Conservation (phyloP, 1,140 invertebrate species). For the Tenebrio molitor region DNA sequence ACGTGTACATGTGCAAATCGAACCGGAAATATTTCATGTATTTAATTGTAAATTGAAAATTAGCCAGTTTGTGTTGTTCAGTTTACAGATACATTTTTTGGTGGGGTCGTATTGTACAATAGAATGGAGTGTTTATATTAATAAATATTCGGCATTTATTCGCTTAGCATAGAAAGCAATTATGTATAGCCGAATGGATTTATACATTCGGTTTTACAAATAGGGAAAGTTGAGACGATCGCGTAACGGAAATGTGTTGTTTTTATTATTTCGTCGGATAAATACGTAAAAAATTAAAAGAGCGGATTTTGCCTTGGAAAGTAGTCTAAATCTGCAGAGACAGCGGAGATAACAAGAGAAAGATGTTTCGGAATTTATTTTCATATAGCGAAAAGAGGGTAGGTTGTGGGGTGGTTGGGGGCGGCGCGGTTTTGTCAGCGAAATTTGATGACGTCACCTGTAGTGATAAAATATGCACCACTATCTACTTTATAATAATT, state of each 20-base stretch:
- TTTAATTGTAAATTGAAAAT: too few relatives aligned
- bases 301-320: conserved; percentile 23
- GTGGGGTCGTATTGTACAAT: too few relatives aligned
- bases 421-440: conserved; percentile 27
- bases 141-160: too few relatives aligned
- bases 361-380: conserved; percentile 46
- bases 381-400: conserved; percentile 29
- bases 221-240: conserved; percentile 1
- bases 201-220: conserved; percentile 5
- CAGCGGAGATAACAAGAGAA: conserved; percentile 44
- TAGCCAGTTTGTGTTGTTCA: too few relatives aligned
- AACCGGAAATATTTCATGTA: too few relatives aligned
- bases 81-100: too few relatives aligned
- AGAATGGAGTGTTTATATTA: too few relatives aligned
- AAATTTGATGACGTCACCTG: conserved; percentile 44
- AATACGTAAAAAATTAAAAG: conserved; percentile 37
- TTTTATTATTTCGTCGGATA: conserved; percentile 29
- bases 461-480: conserved; percentile 42
- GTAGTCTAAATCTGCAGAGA: conserved; percentile 42
- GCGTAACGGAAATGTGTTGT: conserved; percentile 12
- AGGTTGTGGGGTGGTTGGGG: conserved; percentile 12
- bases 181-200: conserved; percentile 6
- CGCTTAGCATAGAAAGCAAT: too few relatives aligned
- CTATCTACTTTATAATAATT: conserved; percentile 48
- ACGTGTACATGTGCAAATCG: too few relatives aligned